Evolutionary conservation across 2,888 invertebrate species (phyloP), one percentile per base, ranked within the genome.

Genomic region (Eubasilissa splendida): DNA sequence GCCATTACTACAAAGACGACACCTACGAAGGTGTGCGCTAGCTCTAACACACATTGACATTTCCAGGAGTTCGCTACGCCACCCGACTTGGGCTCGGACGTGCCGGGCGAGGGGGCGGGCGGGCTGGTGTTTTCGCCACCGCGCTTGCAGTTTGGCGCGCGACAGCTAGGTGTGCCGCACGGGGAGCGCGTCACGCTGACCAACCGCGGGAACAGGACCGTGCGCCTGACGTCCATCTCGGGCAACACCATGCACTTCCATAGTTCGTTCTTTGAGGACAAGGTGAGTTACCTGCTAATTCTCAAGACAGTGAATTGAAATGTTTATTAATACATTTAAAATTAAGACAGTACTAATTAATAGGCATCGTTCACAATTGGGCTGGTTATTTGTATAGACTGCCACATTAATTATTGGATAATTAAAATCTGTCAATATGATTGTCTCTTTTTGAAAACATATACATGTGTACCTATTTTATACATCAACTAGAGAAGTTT

Each of bases 191-290:
- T 98, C 84, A 95, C 95, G 85, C 91, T 99, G 85, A 93, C 95
- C 88, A 99, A 99, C 92, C 93, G 93, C 86, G 96, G 96, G 90
- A 96, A 97, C 90, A 94, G 94, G 87, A 97, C 95, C 86, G 93
- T 99, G 86, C 96, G 97, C 88, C 93, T 99, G 87, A 95, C 96
- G 87, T 97, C 98, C 84, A 97, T 99, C 87, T 97, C 97, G 84
- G 98, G 98, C 86, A 96, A 95, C 88, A 97, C 97, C 85, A 95
- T 96, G 56, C 96, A 97, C 91, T 99, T 99, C 91, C 97, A 99
- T 89, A 97, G 98, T 86, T 98, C 98, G 84, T 98, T 99, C 92
- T 98, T 98, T 89, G 95, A 97, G 87, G 94, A 97, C 86, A 97
- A 97, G 93, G 97, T 98, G 88, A 89, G 88, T n/a, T 54, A 12